These are phyloP conservation scores for Pitangus sulphuratus DNA, from an alignment of 2,797 vertebrate genomes.

Conservation along the genomic window DNA sequence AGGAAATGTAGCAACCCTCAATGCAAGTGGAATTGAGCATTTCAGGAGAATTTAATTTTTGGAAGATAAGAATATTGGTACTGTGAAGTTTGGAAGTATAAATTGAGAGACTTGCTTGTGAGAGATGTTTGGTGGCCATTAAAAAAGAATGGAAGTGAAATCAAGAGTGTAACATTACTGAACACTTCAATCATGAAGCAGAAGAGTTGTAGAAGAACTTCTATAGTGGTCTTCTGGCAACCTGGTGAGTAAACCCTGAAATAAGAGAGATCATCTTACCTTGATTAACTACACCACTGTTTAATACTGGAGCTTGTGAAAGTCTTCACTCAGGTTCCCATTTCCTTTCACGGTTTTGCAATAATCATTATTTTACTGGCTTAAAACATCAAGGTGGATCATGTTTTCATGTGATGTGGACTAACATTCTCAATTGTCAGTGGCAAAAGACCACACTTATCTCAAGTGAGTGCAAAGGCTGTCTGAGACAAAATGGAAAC, in stretches of 20 bases:
- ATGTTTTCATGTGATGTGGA: background rate
- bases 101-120: background rate
- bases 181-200: background rate
- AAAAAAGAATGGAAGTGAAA: background rate
- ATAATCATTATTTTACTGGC: background rate
- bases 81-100: background rate
- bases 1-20: background rate
- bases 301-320: background rate
- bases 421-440: background rate
- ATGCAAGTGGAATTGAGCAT: background rate
- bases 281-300: background rate
- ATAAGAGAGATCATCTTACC: background rate
- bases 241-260: background rate
- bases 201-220: background rate
- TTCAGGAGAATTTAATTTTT: background rate
- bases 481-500: slow-evolving; percentile 7
- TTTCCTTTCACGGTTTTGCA: background rate
- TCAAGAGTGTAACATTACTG: background rate
- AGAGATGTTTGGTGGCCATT: background rate
- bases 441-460: background rate
- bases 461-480: background rate
- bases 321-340: background rate
- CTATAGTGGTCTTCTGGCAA: background rate
- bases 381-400: background rate
- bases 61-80: background rate